Base-by-base conservation (phyloP, 2,113 vertebrate genomes). In the Blennius ocellaris region DNA sequence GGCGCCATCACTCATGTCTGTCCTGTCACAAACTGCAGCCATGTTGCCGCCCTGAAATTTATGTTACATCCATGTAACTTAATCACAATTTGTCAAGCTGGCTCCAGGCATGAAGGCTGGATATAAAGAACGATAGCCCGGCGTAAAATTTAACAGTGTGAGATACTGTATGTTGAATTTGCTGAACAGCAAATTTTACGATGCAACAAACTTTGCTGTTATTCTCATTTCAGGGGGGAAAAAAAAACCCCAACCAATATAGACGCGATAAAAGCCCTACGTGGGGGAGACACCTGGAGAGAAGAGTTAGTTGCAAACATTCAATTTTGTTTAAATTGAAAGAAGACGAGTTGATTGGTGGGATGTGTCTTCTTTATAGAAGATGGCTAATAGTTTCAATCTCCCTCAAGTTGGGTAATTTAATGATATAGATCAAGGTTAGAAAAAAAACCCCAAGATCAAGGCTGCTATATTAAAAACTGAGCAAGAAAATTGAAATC, bases 51-150 rank as follows among this genome's bases (percentile, higher is more conserved):
- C 52, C 77, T 57, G 12, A 16, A 80, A 84, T 67, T 67, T 81
- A 84, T 84, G 83, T 64, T 15, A 61, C 62, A 47, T 71, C 54
- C 68, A 79, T 74, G 81, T 70, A 74, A 72, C 64, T 76, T 73
- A 60, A 76, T 83, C 57, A 41, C 57, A 61, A 73, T 78, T 79
- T 80, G 61, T 85, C 68, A 81, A 62, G 68, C 8, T 8, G 12
- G 30, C 49, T 62, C 7, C 0, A 47, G 39, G 40, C 21, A 30
- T 10, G 57, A 68, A 44, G 49, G 58, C 67, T 11, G 14, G 12
- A 37, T 17, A 45, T 75, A 21, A 81, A 69, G 54, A 66, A 47
- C 73, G 21, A 73, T 11, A 45, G 69, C 52, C 0, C 2, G 11
- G 36, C 11, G 9, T 69, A 62, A 73, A 67, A 76, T 53, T 61